phyloP scores from a whole-genome alignment of 1,140 invertebrate genomes.

The Aphaenogaster floridana region DNA sequence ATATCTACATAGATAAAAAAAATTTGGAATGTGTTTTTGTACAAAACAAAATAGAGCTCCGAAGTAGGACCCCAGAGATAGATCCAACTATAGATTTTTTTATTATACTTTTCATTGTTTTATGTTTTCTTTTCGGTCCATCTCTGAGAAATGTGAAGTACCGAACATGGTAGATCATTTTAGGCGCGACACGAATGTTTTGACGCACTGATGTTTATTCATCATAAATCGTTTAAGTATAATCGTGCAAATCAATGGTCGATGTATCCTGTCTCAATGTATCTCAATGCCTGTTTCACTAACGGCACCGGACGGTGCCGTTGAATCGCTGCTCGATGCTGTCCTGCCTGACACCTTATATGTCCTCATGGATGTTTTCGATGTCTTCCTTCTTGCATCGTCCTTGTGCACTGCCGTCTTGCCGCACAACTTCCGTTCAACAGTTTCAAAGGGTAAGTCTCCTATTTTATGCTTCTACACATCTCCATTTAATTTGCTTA shows the following conservation, averaged over 20 bases:
- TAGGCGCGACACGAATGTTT: constrained; percentile 12
- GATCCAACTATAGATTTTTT: background rate
- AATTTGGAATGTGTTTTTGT: constrained; percentile 26
- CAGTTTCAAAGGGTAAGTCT: constrained; percentile 86
- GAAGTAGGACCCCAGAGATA: background rate
- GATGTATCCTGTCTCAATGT: constrained; percentile 80
- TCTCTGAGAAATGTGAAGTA: background rate
- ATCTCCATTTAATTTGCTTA: constrained; percentile 50
- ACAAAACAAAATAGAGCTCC: background rate
- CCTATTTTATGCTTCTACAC: constrained; percentile 18
- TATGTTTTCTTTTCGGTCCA: background rate
- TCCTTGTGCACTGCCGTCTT: constrained; percentile 85
- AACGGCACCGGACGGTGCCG: constrained; percentile 79
- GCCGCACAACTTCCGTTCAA: constrained; percentile 80
- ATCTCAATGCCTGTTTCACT: constrained; percentile 77
- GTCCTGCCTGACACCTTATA: constrained; percentile 84
- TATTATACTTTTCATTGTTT: background rate
- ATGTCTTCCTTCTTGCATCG: constrained; percentile 85
- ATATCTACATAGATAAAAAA: constrained; percentile 3
- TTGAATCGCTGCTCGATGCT: constrained; percentile 82
- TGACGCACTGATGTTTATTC: constrained; percentile 32
- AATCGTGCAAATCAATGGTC: constrained; percentile 79
- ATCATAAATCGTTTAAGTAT: constrained; percentile 62
- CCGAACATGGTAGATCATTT: background rate
- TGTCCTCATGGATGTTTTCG: constrained; percentile 85